These are phyloP conservation scores for Drosophila santomea DNA, from an alignment of 1,140 invertebrate species.

Conservation along the genomic window DNA sequence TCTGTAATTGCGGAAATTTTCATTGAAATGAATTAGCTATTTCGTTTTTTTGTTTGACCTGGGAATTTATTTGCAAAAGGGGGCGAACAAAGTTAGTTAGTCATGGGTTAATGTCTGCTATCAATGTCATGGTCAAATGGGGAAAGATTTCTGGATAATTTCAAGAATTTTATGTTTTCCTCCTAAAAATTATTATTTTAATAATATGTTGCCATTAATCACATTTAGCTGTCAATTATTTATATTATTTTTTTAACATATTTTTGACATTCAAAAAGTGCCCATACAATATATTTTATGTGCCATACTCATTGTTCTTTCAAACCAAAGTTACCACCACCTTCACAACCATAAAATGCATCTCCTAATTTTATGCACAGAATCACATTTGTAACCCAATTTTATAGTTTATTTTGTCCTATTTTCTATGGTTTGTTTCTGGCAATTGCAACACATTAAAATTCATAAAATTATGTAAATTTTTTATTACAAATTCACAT, in stretches of 20 bases:
- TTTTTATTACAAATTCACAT: conserved; percentile 51
- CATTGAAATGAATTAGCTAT: conserved; percentile 78
- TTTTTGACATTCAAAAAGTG: no score
- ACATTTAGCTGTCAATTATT: no score
- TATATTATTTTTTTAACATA: no score
- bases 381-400: conserved; percentile 9
- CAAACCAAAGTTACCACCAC: conserved; percentile 9
- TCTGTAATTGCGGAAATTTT: conserved; percentile 79
- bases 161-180: not conserved
- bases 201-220: no score
- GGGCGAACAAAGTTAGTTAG: conserved; percentile 22
- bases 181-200: no score
- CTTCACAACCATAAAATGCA: conserved; percentile 8
- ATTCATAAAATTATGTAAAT: conserved; percentile 70
- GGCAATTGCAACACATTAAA: conserved; percentile 60
- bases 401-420: conserved; percentile 76
- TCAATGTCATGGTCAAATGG: conserved; percentile 70
- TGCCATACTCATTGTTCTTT: conserved; percentile 1
- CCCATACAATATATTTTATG: no score
- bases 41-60: conserved; percentile 13
- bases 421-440: conserved; percentile 78
- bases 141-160: not conserved
- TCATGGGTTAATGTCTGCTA: conserved; percentile 61
- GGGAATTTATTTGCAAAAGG: conserved; percentile 28
- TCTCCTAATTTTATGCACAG: conserved; percentile 49